Evolutionary conservation across 2,113 vertebrate genomes (phyloP).

Genomic region (Malurus melanocephalus): DNA sequence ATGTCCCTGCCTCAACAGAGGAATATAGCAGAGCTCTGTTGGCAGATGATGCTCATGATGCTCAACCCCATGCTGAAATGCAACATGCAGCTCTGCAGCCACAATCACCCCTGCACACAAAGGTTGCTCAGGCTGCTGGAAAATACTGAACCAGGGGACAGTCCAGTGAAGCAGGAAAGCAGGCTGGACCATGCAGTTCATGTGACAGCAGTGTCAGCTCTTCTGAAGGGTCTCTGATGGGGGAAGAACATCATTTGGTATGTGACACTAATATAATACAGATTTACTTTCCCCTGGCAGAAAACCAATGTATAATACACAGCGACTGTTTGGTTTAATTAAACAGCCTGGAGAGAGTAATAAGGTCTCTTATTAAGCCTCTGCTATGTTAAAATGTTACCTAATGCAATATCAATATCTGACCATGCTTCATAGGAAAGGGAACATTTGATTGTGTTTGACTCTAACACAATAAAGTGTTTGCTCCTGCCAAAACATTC

Average conservation of each 20-base stretch:
- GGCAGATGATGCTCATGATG: fast-evolving
- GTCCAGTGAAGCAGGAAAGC: background rate
- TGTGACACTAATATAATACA: slow-evolving; percentile 31
- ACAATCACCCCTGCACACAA: background rate
- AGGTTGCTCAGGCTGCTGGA: background rate
- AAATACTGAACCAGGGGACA: background rate
- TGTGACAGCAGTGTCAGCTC: slow-evolving; percentile 19
- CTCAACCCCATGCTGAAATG: background rate
- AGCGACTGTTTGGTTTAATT: slow-evolving; percentile 47
- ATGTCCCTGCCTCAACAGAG: background rate
- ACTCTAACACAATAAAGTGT: slow-evolving; percentile 38
- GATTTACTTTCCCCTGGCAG: slow-evolving; percentile 51
- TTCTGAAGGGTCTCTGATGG: background rate
- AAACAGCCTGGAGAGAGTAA: slow-evolving; percentile 55
- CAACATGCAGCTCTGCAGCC: background rate
- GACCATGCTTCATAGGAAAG: slow-evolving; percentile 27
- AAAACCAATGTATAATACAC: slow-evolving; percentile 17
- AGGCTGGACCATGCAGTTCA: background rate
- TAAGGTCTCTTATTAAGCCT: slow-evolving; percentile 45
- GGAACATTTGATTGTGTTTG: slow-evolving; percentile 38
- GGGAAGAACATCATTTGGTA: background rate
- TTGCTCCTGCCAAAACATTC: slow-evolving; percentile 36
- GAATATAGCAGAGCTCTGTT: background rate
- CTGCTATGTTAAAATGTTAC: slow-evolving; percentile 34
- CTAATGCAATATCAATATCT: slow-evolving; percentile 47